These are phyloP conservation scores for Stenurella melanura DNA, from an alignment of 2,888 invertebrate species.

Conservation along the genomic window DNA sequence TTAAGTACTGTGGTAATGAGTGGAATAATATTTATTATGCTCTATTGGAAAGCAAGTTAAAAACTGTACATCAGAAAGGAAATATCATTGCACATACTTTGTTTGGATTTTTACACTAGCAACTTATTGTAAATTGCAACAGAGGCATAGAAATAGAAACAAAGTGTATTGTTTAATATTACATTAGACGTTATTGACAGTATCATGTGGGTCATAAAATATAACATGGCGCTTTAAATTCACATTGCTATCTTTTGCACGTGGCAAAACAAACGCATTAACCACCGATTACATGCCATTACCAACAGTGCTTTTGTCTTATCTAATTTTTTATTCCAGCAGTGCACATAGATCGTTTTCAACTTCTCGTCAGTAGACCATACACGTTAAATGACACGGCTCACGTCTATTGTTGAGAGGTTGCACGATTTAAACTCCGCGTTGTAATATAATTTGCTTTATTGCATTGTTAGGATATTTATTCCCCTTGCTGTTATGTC, in stretches of 20 bases:
- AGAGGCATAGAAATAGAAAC: too few relatives aligned
- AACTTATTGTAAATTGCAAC: too few relatives aligned
- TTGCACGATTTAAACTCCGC: slow-evolving; percentile 47
- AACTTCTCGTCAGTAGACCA: slow-evolving; percentile 33
- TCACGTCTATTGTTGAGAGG: slow-evolving; percentile 49
- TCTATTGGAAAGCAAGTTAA: too few relatives aligned
- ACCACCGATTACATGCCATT: neutral
- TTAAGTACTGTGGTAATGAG: too few relatives aligned
- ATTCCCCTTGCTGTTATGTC: slow-evolving; percentile 38
- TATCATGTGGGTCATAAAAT: neutral
- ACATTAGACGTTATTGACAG: neutral
- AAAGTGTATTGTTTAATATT: neutral
- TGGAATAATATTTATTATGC: too few relatives aligned
- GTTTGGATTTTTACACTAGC: too few relatives aligned
- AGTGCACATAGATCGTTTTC: slow-evolving; percentile 32
- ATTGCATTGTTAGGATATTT: slow-evolving; percentile 44
- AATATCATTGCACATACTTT: too few relatives aligned
- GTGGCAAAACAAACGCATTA: slow-evolving; percentile 10
- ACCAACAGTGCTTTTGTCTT: slow-evolving; percentile 4
- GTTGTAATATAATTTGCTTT: slow-evolving; percentile 53
- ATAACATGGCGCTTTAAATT: neutral
- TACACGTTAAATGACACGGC: slow-evolving; percentile 46
- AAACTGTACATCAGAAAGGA: too few relatives aligned
- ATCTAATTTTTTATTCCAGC: slow-evolving; percentile 32
- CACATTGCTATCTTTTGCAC: neutral